phyloP scores from a whole-genome alignment of 2,113 vertebrate genomes.

The Zosterops pallidus region DNA sequence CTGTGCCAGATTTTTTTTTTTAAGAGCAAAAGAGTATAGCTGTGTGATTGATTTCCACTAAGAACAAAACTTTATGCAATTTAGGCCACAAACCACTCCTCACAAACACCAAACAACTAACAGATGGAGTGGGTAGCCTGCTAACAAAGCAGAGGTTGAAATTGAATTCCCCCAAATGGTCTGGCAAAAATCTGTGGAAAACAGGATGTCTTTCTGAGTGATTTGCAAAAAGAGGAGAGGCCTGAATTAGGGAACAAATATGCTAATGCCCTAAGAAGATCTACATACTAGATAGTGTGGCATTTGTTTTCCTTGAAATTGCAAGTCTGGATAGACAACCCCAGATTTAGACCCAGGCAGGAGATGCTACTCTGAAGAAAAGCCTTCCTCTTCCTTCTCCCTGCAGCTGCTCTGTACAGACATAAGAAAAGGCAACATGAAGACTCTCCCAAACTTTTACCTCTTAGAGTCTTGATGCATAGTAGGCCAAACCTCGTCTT shows the following conservation, averaged over 20 bases:
- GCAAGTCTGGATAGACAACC: neutral
- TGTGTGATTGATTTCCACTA: neutral
- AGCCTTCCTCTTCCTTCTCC: neutral
- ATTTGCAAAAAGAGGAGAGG: conserved; percentile 2
- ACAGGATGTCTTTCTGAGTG: conserved; percentile 5
- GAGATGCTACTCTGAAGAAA: neutral
- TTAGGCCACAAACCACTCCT: conserved; percentile 35
- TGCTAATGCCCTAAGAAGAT: neutral
- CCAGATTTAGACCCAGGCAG: neutral
- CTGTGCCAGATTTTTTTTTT: neutral
- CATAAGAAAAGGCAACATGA: neutral
- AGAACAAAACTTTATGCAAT: neutral
- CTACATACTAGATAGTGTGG: neutral
- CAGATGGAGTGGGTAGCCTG: conserved; percentile 24
- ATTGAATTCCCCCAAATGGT: neutral
- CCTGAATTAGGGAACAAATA: conserved; percentile 5
- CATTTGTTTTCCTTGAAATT: neutral
- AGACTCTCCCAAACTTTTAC: neutral
- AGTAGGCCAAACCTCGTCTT: neutral
- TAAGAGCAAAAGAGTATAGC: neutral
- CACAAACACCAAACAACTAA: conserved; percentile 44
- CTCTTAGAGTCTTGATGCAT: neutral
- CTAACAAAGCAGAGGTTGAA: conserved; percentile 33
- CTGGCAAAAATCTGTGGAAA: conserved; percentile 33
- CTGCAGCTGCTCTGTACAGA: neutral